These are phyloP conservation scores for Daphoenositta chrysoptera DNA, from an alignment of 2,113 vertebrate genomes.

Conservation along the genomic window DNA sequence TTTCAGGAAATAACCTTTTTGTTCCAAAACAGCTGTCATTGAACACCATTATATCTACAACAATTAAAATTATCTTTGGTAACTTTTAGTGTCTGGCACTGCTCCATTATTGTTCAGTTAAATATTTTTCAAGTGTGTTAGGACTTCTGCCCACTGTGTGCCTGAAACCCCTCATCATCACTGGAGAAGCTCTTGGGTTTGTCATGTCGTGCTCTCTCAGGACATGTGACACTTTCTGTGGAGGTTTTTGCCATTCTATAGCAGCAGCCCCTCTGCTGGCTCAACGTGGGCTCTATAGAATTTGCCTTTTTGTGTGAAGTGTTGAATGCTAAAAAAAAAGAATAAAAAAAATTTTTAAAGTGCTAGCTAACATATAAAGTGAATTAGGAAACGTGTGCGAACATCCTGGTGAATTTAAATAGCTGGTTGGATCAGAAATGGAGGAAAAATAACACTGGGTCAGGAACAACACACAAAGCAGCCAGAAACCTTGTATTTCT, in stretches of 20 bases:
- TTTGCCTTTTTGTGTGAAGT: not conserved
- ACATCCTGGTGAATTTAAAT: conserved; percentile 62
- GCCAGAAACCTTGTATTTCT: conserved; percentile 25
- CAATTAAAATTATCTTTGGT: conserved; percentile 84
- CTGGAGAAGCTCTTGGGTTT: conserved; percentile 57
- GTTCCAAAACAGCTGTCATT: conserved; percentile 83
- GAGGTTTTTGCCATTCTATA: not conserved
- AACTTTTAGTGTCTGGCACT: conserved; percentile 78
- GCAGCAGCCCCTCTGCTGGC: not conserved
- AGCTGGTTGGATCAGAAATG: conserved; percentile 46
- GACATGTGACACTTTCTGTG: not conserved
- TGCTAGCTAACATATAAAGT: not conserved
- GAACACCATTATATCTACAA: conserved; percentile 81
- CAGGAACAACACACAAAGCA: conserved; percentile 42
- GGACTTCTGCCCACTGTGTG: conserved; percentile 78
- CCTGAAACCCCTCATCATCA: conserved; percentile 65
- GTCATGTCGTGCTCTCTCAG: conserved; percentile 28
- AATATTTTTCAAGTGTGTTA: conserved; percentile 82
- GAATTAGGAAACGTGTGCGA: conserved; percentile 6
- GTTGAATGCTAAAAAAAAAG: not conserved
- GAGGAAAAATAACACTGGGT: conserved; percentile 52
- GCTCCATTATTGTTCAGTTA: conserved; percentile 84
- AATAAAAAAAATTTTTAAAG: not conserved
- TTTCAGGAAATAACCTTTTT: conserved; percentile 83
- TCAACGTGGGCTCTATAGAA: not conserved